Conservation (phyloP, 1,140 invertebrate species). For the Phthorimaea operculella region DNA sequence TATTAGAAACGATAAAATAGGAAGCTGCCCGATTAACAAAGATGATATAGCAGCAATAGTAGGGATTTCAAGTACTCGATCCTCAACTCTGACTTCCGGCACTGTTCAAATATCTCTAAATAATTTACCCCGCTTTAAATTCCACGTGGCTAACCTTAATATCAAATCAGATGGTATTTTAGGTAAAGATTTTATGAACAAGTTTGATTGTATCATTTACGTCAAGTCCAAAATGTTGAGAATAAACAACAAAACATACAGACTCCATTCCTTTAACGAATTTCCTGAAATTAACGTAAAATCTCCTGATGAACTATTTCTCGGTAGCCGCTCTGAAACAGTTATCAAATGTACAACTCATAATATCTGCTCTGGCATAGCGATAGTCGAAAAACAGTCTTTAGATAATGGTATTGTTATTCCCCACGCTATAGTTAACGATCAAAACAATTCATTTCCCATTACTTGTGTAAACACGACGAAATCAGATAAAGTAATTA, state of each 20-base stretch:
- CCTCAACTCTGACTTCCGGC: slow-evolving; percentile 13
- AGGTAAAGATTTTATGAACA: slow-evolving; percentile 29
- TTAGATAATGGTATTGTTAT: slow-evolving; percentile 19
- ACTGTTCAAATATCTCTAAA: slow-evolving; percentile 19
- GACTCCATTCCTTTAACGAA: slow-evolving; percentile 19
- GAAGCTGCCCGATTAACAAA: slow-evolving; percentile 1
- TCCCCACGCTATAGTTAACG: slow-evolving; percentile 17
- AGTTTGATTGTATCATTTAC: slow-evolving; percentile 24
- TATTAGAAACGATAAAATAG: slow-evolving; percentile 12
- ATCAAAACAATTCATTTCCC: slow-evolving; percentile 11
- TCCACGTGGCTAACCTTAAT: slow-evolving; percentile 24
- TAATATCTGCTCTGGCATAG: slow-evolving; percentile 10
- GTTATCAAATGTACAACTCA: slow-evolving; percentile 17
- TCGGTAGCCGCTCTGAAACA: slow-evolving; percentile 20
- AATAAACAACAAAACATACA: slow-evolving; percentile 19
- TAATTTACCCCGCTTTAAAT: slow-evolving; percentile 20
- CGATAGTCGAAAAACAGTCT: slow-evolving; percentile 17
- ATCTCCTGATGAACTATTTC: slow-evolving; percentile 12
- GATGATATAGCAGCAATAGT: slow-evolving; percentile 11
- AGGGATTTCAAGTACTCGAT: slow-evolving; percentile 8
- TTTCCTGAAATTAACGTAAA: not conserved
- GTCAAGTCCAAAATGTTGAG: slow-evolving; percentile 26
- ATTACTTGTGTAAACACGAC: slow-evolving; percentile 9
- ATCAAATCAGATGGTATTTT: slow-evolving; percentile 25
- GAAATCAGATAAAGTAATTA: not conserved